Conservation (phyloP, 1,140 invertebrate species). For the Octopus sinensis region DNA sequence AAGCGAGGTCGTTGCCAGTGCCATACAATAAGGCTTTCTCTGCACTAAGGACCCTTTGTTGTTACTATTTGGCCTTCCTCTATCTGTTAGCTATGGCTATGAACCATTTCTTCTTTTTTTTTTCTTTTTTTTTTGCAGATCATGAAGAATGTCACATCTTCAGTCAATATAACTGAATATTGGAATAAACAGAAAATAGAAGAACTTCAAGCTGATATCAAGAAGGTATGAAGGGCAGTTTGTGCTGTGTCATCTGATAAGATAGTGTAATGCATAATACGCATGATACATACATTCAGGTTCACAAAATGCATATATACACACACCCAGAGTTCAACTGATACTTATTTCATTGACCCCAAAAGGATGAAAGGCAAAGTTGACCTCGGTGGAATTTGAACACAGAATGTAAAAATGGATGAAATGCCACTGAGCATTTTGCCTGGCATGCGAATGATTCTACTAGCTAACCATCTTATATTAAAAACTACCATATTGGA, state of each 20-base stretch:
- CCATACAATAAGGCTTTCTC: background rate
- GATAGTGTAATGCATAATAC: background rate
- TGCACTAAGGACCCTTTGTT: background rate
- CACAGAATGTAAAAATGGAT: no score
- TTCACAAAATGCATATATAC: background rate
- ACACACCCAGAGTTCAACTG: background rate
- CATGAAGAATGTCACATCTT: slow-evolving; percentile 50
- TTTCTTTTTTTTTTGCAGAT: slow-evolving; percentile 34
- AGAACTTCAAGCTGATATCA: slow-evolving; percentile 46
- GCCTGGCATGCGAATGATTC: no score
- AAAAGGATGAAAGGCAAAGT: background rate
- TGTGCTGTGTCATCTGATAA: background rate
- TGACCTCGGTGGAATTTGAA: background rate
- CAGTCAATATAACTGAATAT: slow-evolving; percentile 42
- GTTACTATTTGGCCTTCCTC: background rate
- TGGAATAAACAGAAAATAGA: slow-evolving; percentile 51
- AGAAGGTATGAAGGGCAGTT: slow-evolving; percentile 38
- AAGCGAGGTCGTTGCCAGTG: no score
- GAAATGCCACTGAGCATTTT: no score
- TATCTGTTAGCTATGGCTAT: background rate
- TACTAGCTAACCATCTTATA: no score
- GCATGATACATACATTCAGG: background rate
- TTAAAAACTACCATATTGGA: no score
- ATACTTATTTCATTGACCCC: background rate
- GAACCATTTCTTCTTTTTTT: slow-evolving; percentile 5